These are phyloP conservation scores for Papilio gigon DNA, from an alignment of 2,888 invertebrate species.

Conservation along the genomic window DNA sequence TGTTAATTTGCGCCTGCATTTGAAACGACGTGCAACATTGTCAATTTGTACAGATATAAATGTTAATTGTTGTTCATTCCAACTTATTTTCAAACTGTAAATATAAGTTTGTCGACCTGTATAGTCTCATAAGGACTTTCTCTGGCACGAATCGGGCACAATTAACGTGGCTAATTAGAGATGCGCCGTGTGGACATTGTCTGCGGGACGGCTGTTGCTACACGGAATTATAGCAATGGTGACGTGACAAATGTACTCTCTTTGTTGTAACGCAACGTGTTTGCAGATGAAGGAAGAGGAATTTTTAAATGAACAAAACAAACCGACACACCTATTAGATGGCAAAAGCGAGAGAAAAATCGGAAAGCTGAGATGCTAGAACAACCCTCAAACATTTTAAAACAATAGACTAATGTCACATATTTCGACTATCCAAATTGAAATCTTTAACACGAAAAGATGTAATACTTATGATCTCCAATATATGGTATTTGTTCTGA, in stretches of 20 bases:
- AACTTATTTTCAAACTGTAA: slow-evolving; percentile 43
- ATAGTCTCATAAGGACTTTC: slow-evolving; percentile 61
- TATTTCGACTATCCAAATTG: no score
- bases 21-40: slow-evolving; percentile 14
- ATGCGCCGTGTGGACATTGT: slow-evolving; percentile 60
- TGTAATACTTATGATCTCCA: no score
- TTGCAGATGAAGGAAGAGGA: background rate
- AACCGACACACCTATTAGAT: background rate
- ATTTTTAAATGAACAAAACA: background rate
- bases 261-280: slow-evolving; percentile 12
- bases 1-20: slow-evolving; percentile 39
- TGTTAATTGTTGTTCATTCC: slow-evolving; percentile 43
- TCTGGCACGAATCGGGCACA: slow-evolving; percentile 69
- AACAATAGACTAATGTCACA: no score
- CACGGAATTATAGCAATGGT: slow-evolving; percentile 31
- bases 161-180: slow-evolving; percentile 68
- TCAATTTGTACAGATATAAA: slow-evolving; percentile 39
- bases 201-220: slow-evolving; percentile 43
- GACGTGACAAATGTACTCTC: slow-evolving; percentile 36
- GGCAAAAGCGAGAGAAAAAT: background rate
- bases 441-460: no score
- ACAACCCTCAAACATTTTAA: no score
- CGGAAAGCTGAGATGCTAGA: no score
- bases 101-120: slow-evolving; percentile 52
- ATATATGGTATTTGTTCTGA: no score